Base-by-base conservation (phyloP, 2,888 invertebrate species). In the Strigamia maritima region DNA sequence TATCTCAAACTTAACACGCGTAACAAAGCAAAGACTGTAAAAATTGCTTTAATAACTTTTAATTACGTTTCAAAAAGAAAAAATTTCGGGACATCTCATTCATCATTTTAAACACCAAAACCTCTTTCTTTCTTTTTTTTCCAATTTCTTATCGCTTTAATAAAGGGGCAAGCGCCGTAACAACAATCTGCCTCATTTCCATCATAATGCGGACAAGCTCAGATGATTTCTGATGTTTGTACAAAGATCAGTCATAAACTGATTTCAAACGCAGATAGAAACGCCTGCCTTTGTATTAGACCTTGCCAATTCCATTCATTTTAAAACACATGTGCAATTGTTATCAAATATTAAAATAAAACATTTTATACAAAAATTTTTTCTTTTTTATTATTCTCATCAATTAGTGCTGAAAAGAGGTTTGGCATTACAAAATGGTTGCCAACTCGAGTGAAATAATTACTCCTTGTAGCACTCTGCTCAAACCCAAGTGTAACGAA, bases 31-130 rank as follows among this genome's bases (percentile, higher is more conserved):
- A 65, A 65, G 60, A 65, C 60, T 65, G 60, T 65, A 65, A 65
- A 65, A 65, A 65, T 65, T 65, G 60, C 60, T 65, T 65, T 65
- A 65, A 65, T 65, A 65, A 65, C 60, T 65, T 65, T 65, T 65
- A 65, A 65, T 65, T 65, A 22, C 60, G 60, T 65, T 65, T 22
- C 22, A 24, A 35, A 6, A 35, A 24, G 54, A n/a, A 65, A 65
- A 65, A 24, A n/a, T 65, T 65, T 65, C 24, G 22, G 60, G 60
- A 65, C 60, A 65, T 65, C 60, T 65, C 60, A 65, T 65, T 65
- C 60, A 65, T 65, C 60, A 65, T 65, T 65, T 24, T 65, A 22
- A 65, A 65, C 44, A 44, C 14, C 10, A 44, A 44, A 44, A 44
- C 44, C 44, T 44, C 44, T 44, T 44, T 44, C 14, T 44, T 44